Conservation (phyloP, 2,888 invertebrate species). For the Hydraecia micacea region DNA sequence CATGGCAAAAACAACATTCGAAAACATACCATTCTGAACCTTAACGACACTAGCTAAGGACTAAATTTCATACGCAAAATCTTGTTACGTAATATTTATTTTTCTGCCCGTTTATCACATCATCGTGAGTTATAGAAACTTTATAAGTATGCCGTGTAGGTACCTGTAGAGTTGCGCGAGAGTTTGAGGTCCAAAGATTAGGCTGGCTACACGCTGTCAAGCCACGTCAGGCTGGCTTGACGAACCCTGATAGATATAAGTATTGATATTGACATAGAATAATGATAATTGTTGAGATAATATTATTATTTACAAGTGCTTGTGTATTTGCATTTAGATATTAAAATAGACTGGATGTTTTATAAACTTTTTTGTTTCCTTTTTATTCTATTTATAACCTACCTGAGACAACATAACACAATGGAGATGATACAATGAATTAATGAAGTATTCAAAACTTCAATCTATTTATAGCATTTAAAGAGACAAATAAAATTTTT, state of each 20-base stretch:
- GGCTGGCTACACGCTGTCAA: constrained; percentile 59
- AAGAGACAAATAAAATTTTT: neutral
- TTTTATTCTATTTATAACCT: constrained; percentile 15
- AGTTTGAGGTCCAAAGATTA: constrained; percentile 60
- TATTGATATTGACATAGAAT: constrained; percentile 33
- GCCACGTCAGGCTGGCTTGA: constrained; percentile 36
- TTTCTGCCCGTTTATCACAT: constrained; percentile 59
- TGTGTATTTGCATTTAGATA: constrained; percentile 55
- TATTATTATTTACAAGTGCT: constrained; percentile 50
- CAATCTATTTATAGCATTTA: constrained; percentile 14
- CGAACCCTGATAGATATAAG: constrained; percentile 46
- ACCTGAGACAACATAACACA: constrained; percentile 17
- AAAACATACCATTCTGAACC: constrained; percentile 30
- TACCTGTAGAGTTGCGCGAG: constrained; percentile 56
- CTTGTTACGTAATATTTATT: constrained; percentile 59
- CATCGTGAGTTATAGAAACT: constrained; percentile 65
- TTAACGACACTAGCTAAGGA: constrained; percentile 31
- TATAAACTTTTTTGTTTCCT: constrained; percentile 41
- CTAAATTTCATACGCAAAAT: constrained; percentile 39
- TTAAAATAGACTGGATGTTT: constrained; percentile 64
- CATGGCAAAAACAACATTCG: constrained; percentile 51
- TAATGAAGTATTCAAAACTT: neutral
- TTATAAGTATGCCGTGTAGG: constrained; percentile 59
- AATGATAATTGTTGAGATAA: constrained; percentile 27
- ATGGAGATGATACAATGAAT: constrained; percentile 2